Percentiles rank a stretch among this genome's conserved stretches.
Evolutionary conservation across 2,797 vertebrate genomes (phyloP).

Genomic region (Neosilurus hyrtlii): DNA sequence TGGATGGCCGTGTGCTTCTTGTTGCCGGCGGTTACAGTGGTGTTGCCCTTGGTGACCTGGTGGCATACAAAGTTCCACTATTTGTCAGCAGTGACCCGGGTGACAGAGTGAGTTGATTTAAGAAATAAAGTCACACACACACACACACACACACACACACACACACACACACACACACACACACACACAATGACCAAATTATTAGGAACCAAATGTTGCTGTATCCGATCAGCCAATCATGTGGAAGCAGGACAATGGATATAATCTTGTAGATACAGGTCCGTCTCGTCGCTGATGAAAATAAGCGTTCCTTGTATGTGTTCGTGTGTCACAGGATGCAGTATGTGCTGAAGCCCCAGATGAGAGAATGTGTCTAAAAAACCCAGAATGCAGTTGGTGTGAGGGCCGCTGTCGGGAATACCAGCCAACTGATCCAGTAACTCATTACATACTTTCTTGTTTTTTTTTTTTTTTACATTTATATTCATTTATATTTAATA

Average conservation of each 20-base stretch:
- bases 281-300: neutral
- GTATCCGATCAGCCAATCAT: too few species aligned
- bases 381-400: slow-evolving; percentile 92
- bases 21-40: slow-evolving; percentile 90
- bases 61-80: slow-evolving; percentile 89
- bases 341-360: slow-evolving; percentile 87
- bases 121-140: neutral
- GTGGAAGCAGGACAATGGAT: too few species aligned
- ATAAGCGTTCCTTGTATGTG: neutral
- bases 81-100: slow-evolving; percentile 77
- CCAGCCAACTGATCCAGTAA: slow-evolving; percentile 81
- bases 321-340: slow-evolving; percentile 69
- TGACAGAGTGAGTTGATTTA: slow-evolving; percentile 70
- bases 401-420: slow-evolving; percentile 85
- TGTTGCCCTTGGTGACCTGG: slow-evolving; percentile 80
- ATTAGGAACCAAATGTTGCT: too few species aligned
- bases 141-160: too few species aligned
- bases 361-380: slow-evolving; percentile 83
- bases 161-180: too few species aligned
- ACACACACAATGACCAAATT: too few species aligned
- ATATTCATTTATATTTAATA: neutral
- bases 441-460: neutral
- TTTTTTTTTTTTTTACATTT: neutral
- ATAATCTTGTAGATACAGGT: too few species aligned
- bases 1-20: slow-evolving; percentile 86